phyloP scores from a whole-genome alignment of 2,888 invertebrate genomes.

The Lithophane ornitopus region DNA sequence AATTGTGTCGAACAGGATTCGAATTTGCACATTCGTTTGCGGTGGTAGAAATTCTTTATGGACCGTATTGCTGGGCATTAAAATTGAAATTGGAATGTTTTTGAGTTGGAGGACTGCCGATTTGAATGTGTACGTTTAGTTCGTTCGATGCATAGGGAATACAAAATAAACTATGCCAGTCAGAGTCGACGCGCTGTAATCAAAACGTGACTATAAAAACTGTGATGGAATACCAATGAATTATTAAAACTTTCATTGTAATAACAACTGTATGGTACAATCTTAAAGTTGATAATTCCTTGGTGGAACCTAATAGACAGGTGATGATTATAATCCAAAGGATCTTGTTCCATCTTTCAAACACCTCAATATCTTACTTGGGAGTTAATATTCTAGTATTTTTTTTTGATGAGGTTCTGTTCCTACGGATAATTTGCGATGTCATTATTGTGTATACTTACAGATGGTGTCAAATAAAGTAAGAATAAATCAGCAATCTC shows the following conservation, averaged over 20 bases:
- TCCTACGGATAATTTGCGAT: conserved; percentile 7
- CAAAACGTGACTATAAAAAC: conserved; percentile 78
- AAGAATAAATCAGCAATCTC: not conserved
- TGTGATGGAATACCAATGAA: conserved; percentile 75
- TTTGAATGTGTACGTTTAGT: conserved; percentile 63
- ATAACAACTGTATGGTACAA: conserved; percentile 20
- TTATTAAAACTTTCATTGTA: conserved; percentile 55
- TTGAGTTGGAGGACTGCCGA: conserved; percentile 39
- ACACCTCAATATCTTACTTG: conserved; percentile 24
- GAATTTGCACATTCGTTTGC: conserved; percentile 40
- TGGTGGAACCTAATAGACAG: conserved; percentile 15
- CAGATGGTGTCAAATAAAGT: not conserved
- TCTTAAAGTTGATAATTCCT: conserved; percentile 17
- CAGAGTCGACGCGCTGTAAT: conserved; percentile 61
- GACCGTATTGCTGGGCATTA: conserved; percentile 37
- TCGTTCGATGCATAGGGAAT: conserved; percentile 78
- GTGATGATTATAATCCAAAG: conserved; percentile 49
- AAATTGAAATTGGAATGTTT: conserved; percentile 48
- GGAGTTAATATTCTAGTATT: conserved; percentile 39
- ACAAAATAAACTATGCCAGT: conserved; percentile 71
- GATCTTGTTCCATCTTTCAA: conserved; percentile 54
- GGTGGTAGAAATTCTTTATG: not conserved
- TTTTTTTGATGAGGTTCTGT: conserved; percentile 19
- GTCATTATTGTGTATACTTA: not conserved
- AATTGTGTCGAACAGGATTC: conserved; percentile 63